A percentile compares a stretch with the other conserved stretches of the same genome.
Conservation (phyloP, 2,888 invertebrate genomes). For the Ennomos quercinarius region DNA sequence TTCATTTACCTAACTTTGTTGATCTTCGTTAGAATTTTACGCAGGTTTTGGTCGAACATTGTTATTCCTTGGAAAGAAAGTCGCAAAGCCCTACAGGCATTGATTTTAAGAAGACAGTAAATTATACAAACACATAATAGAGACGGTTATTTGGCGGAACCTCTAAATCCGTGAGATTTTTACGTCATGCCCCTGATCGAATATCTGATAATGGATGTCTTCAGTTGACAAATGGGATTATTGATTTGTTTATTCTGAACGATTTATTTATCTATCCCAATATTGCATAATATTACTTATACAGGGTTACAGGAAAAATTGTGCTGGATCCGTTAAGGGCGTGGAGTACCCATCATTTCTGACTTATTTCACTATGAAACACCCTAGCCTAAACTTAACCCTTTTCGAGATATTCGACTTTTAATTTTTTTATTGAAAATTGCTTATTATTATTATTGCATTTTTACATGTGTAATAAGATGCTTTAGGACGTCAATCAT, state of each 20-base stretch:
- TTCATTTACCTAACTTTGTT: constrained; percentile 24
- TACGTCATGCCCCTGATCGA: constrained; percentile 32
- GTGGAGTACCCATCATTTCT: too few relatives aligned
- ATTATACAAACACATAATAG: constrained; percentile 8
- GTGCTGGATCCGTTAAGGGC: too few relatives aligned
- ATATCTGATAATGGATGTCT: constrained; percentile 34
- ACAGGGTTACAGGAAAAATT: too few relatives aligned
- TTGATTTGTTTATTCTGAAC: constrained; percentile 3
- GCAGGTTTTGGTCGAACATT: constrained; percentile 14
- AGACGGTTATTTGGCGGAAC: constrained; percentile 18
- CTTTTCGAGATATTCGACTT: too few relatives aligned
- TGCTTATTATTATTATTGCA: too few relatives aligned
- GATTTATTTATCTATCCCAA: too few relatives aligned
- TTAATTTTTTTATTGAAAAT: too few relatives aligned
- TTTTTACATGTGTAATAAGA: too few relatives aligned
- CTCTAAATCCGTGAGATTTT: constrained; percentile 32
- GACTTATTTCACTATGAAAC: too few relatives aligned
- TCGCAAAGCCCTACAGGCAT: background rate
- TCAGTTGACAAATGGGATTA: constrained; percentile 25
- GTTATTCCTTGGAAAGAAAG: constrained; percentile 4
- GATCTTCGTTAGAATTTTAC: constrained; percentile 17
- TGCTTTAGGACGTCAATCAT: too few relatives aligned
- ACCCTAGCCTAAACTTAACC: too few relatives aligned
- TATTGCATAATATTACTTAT: too few relatives aligned
- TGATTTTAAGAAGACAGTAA: constrained; percentile 15